A percentile compares a stretch with the other conserved stretches of the same genome.
phyloP scores from a whole-genome alignment of 2,797 vertebrate genomes.

The Chloroceryle inda region DNA sequence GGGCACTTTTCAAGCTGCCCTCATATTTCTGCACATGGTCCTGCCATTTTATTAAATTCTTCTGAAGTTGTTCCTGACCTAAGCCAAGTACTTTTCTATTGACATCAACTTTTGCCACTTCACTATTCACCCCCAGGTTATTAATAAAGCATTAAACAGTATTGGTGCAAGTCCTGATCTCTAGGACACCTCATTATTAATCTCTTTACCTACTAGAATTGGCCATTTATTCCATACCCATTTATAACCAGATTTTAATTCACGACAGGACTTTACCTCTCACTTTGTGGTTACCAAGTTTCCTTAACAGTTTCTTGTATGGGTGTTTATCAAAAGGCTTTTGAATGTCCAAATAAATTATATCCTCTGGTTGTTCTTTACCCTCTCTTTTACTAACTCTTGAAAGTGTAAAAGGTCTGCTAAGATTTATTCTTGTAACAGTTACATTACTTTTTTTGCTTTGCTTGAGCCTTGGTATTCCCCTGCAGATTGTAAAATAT shows the following conservation, averaged over 20 bases:
- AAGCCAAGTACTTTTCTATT: conserved; percentile 68
- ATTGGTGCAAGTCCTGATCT: conserved; percentile 49
- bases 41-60: conserved; percentile 54
- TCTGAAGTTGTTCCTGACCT: conserved; percentile 39
- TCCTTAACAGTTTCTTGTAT: conserved; percentile 73
- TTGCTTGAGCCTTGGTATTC: conserved; percentile 48
- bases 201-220: conserved; percentile 62
- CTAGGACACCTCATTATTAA: conserved; percentile 70
- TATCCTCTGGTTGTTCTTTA: conserved; percentile 69
- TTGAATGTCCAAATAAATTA: conserved; percentile 82
- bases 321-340: conserved; percentile 79
- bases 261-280: conserved; percentile 75
- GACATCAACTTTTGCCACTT: conserved; percentile 72
- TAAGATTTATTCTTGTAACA: conserved; percentile 74
- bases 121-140: conserved; percentile 67
- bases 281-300: conserved; percentile 66
- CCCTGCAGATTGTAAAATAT: conserved; percentile 43
- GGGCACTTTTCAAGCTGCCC: background rate
- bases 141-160: conserved; percentile 70
- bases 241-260: conserved; percentile 71
- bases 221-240: conserved; percentile 69
- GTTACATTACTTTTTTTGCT: conserved; percentile 25
- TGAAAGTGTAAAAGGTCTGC: conserved; percentile 70
- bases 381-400: conserved; percentile 78
- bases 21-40: background rate